phyloP scores from a whole-genome alignment of 2,888 invertebrate genomes.

The Macaria liturata region DNA sequence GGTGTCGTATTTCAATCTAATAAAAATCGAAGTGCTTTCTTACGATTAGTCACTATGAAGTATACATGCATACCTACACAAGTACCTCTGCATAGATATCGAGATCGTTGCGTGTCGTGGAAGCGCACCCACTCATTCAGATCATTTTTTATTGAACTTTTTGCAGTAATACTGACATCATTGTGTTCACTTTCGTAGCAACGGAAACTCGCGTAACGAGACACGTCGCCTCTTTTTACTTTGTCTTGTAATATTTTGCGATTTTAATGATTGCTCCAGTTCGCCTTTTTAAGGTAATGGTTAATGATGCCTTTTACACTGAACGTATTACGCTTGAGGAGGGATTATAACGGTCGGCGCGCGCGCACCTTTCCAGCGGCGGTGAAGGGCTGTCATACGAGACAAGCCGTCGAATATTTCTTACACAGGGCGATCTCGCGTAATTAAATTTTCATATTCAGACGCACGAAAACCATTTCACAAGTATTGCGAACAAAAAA shows the following conservation, averaged over 20 bases:
- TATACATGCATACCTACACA: too few species aligned
- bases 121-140: conserved; percentile 67
- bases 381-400: conserved; percentile 78
- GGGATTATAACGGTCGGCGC: conserved; percentile 75
- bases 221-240: conserved; percentile 66
- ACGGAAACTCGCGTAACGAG: conserved; percentile 79
- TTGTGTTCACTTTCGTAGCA: conserved; percentile 79
- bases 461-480: conserved; percentile 52
- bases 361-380: conserved; percentile 52
- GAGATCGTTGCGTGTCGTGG: conserved; percentile 51
- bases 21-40: too few species aligned
- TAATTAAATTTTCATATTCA: conserved; percentile 63
- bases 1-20: too few species aligned
- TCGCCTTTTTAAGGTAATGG: conserved; percentile 79
- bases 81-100: conserved; percentile 19
- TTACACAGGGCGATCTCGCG: conserved; percentile 65
- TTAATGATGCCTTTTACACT: conserved; percentile 81
- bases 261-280: conserved; percentile 80
- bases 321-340: conserved; percentile 72
- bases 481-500: conserved; percentile 51
- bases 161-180: conserved; percentile 72
- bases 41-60: too few species aligned
- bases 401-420: conserved; percentile 61
- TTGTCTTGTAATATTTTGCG: conserved; percentile 75
- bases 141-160: conserved; percentile 70